These are phyloP conservation scores for Tetrax tetrax DNA, from an alignment of 2,113 vertebrate genomes.

Conservation along the genomic window DNA sequence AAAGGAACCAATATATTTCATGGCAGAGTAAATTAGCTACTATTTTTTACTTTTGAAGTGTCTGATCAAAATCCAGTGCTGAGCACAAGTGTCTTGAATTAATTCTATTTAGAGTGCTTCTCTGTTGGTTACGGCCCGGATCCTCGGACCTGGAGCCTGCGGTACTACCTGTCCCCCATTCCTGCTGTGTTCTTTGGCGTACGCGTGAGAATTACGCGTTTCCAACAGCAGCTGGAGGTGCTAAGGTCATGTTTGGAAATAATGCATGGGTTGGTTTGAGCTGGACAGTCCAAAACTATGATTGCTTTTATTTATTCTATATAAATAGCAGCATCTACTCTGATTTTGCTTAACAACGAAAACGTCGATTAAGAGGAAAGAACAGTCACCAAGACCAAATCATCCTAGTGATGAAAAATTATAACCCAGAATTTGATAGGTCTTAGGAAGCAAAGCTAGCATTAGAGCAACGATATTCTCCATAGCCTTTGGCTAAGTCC, in stretches of 20 bases:
- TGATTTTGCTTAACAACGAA: not conserved
- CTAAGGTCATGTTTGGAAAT: not conserved
- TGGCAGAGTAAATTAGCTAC: slow-evolving; percentile 19
- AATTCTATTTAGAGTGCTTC: not conserved
- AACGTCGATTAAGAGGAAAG: not conserved
- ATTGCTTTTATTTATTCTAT: not conserved
- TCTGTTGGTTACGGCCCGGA: not conserved
- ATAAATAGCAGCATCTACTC: not conserved
- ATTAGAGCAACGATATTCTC: not conserved
- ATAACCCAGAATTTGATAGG: not conserved
- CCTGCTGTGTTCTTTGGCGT: not conserved
- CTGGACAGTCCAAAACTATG: not conserved
- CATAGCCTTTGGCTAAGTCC: not conserved
- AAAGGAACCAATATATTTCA: slow-evolving; percentile 36
- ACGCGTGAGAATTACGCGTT: fast-evolving
- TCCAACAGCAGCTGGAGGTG: not conserved
- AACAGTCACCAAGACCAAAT: not conserved
- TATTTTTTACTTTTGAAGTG: slow-evolving; percentile 32
- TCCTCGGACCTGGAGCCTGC: not conserved
- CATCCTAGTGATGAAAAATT: not conserved
- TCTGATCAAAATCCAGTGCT: slow-evolving; percentile 33
- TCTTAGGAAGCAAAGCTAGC: not conserved
- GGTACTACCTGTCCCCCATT: not conserved
- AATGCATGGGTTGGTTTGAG: not conserved
- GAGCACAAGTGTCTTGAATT: not conserved